phyloP scores from a whole-genome alignment of 2,113 vertebrate species.

The Callipepla squamata region DNA sequence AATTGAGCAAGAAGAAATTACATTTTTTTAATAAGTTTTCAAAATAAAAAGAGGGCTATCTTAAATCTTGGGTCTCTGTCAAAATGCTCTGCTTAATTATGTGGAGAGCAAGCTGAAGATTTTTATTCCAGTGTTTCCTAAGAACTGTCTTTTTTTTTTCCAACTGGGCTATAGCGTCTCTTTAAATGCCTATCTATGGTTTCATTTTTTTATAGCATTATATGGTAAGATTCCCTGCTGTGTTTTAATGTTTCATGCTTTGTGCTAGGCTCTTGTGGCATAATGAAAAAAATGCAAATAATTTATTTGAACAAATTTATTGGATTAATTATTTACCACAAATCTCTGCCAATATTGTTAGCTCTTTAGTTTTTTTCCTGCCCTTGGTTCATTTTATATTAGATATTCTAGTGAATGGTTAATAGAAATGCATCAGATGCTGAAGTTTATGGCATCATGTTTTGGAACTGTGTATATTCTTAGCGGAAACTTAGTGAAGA shows the following conservation, averaged over 20 bases:
- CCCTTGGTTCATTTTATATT: not conserved
- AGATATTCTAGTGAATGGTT: not conserved
- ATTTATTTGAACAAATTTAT: slow-evolving; percentile 23
- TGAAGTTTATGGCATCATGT: not conserved
- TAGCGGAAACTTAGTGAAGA: not conserved
- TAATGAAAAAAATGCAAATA: slow-evolving; percentile 30
- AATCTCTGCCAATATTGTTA: not conserved
- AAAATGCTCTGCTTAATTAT: not conserved
- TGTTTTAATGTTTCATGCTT: slow-evolving; percentile 1
- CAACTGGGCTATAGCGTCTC: not conserved
- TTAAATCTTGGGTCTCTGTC: not conserved
- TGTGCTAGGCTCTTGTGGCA: not conserved
- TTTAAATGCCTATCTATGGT: not conserved
- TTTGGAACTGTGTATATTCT: not conserved
- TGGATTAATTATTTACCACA: slow-evolving; percentile 2
- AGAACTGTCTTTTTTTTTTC: not conserved
- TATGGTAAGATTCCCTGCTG: not conserved
- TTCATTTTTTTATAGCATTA: not conserved
- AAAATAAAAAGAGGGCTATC: not conserved
- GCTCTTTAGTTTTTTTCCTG: not conserved
- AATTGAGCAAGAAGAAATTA: not conserved
- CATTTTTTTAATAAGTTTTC: not conserved
- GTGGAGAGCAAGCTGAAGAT: not conserved
- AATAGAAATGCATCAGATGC: not conserved
- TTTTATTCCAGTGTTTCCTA: not conserved